Base-by-base conservation (phyloP, 2,113 vertebrate species). In the Empidonax alnorum region DNA sequence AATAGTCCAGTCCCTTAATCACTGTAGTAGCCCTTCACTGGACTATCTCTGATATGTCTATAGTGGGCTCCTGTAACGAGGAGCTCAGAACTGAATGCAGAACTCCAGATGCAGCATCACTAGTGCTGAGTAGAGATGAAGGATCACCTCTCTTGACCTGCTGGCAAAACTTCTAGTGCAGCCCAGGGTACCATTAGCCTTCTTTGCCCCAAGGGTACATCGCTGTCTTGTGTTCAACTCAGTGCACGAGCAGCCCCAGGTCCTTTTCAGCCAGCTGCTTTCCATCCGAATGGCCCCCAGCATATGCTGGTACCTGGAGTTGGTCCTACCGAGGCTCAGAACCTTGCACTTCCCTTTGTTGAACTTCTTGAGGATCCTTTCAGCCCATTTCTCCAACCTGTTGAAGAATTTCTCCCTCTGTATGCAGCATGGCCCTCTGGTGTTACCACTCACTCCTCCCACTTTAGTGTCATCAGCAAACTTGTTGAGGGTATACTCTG, bases 181-280 rank as follows among this genome's bases (percentile, higher is more conserved):
- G 23, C 27, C 46, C 35, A 73, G 66, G 23, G 28, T n/a, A 66
- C 49, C 23, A 25, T 25, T 39, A 33, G 20, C 44, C 27, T 24
- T 19, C 22, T 63, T 78, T 47, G 12, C 10, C 71, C 28, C 44
- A 35, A 52, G 14, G 17, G 21, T 33, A 76, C 20, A 30, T 6
- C 41, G 33, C 22, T 47, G 31, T 28, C 17, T 77, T 1, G 1
- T 42, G 20, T 55, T 82, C 28, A 67, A 9, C 30, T 30, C 41
- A 2, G 21, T 39, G 44, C 14, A 16, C 3, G 3, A 35, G 18
- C 20, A 78, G 3, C 2, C 28, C 11, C 30, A 14, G 7, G 5
- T 63, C 22, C 37, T 68, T 41, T 78, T 63, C 33, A 63, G 33
- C 9, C 6, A 12, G 21, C 14, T 74, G 17, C 12, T 37, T 87